Base-by-base conservation (phyloP, 2,113 vertebrate genomes). In the Indicator indicator region DNA sequence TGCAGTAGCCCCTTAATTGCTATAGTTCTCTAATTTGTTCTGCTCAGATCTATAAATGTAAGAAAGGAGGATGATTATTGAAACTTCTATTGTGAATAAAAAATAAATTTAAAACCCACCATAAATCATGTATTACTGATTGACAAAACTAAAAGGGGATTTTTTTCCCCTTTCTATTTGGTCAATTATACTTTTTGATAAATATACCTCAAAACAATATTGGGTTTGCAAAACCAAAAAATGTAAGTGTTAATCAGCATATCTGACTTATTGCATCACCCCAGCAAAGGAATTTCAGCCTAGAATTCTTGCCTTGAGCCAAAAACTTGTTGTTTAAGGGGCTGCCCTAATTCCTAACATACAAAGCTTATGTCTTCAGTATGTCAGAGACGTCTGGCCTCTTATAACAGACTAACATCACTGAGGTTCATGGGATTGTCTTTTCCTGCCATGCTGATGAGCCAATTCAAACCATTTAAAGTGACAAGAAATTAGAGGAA, bases 301-400 rank as follows among this genome's bases (percentile, higher is more conserved):
- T 80, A 54, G 78, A 89, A 85, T 81, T 85, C 75, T 68, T 93
- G 87, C 64, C 83, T 77, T 82, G 48, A 93, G 72, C 72, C 64
- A 89, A 91, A 85, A 81, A 26, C 67, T 82, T 88, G 48, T 52
- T 94, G 62, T 91, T 87, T 63, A 77, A 91, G 58, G 36, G 32
- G 10, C 42, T 86, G 83, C 86, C 69, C 86, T 89, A 30, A 80
- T 89, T 85, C 88, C 65, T 93, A 68, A 62, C 1, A 4, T 83
- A 71, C 19, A 91, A 79, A 91, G 28, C 17, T 46, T 68, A 19
- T 58, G 26, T 68, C 72, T 94, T 81, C 67, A 91, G 42, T 32
- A 44, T 8, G 50, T 82, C 83, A 89, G 80, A 81, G 32, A 93
- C 65, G n/a, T 38, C 55, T 79, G 74, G 30, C 24, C 60, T 85